Percentiles rank a stretch among this genome's conserved stretches.
Evolutionary conservation across 1,140 invertebrate genomes (phyloP).

Genomic region (Drosophila sp.): DNA sequence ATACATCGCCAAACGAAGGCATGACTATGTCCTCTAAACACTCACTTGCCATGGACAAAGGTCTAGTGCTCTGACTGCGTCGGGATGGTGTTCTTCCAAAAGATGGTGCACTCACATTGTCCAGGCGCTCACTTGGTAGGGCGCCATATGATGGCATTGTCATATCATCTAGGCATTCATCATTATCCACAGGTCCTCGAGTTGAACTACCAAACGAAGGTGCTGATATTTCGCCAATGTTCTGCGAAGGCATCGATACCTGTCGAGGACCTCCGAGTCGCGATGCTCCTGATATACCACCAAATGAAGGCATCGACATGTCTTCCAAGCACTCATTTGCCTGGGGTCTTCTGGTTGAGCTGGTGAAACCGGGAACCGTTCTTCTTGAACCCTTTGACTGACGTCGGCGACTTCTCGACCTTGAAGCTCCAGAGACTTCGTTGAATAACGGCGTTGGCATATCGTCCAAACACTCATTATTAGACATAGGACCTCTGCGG

Average conservation of each 20-base stretch:
- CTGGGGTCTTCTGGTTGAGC: not conserved
- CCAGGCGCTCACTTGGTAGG: conserved; percentile 10
- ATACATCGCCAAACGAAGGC: not conserved
- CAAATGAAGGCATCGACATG: conserved; percentile 6
- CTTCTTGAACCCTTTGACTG: not conserved
- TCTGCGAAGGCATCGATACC: conserved; percentile 3
- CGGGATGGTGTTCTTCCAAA: not conserved
- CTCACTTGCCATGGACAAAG: conserved; percentile 3
- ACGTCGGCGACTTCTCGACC: not conserved
- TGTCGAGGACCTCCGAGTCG: not conserved
- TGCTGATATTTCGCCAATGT: conserved; percentile 2
- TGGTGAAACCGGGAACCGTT: not conserved
- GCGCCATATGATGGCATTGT: conserved; percentile 39
- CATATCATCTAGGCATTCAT: conserved; percentile 28
- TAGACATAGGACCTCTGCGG: not conserved
- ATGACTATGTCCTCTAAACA: conserved; percentile 16
- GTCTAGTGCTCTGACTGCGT: not conserved
- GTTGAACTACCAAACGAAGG: not conserved
- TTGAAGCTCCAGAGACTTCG: not conserved
- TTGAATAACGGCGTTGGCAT: not conserved
- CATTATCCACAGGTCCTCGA: conserved; percentile 6
- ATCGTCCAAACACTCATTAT: not conserved
- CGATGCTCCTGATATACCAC: not conserved
- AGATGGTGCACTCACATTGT: conserved; percentile 25
- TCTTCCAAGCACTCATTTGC: conserved; percentile 7